Evolutionary conservation across 2,888 invertebrate genomes (phyloP).

Genomic region (Dasysyrphus albostriatus): DNA sequence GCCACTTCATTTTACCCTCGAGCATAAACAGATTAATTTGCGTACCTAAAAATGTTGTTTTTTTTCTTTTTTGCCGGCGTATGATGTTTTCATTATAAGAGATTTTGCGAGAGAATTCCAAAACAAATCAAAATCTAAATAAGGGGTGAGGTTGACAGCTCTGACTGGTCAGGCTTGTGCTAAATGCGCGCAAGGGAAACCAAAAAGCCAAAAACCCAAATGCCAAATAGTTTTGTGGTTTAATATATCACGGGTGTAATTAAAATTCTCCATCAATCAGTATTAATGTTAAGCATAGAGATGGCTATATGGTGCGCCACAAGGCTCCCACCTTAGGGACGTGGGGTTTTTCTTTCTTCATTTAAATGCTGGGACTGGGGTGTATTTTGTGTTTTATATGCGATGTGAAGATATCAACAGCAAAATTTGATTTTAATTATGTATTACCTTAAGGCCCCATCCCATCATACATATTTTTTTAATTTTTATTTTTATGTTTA

Average conservation of each 20-base stretch:
- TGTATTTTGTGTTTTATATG: background rate
- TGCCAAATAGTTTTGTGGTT: constrained; percentile 74
- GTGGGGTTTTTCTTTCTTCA: background rate
- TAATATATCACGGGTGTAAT: constrained; percentile 75
- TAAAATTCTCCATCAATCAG: constrained; percentile 76
- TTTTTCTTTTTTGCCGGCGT: constrained; percentile 3
- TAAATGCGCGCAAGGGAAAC: background rate
- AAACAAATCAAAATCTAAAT: constrained; percentile 31
- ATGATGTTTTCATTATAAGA: constrained; percentile 63
- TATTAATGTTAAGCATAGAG: constrained; percentile 52
- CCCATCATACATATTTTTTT: constrained; percentile 25
- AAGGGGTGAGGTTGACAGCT: constrained; percentile 41
- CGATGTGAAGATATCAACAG: constrained; percentile 67
- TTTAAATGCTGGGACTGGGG: background rate
- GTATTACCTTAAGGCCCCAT: constrained; percentile 39
- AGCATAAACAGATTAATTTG: constrained; percentile 71
- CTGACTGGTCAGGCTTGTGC: background rate
- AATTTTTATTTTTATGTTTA: constrained; percentile 23
- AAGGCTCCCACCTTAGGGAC: constrained; percentile 59
- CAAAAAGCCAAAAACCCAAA: constrained; percentile 49
- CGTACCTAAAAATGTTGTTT: constrained; percentile 51
- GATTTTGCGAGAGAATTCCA: background rate
- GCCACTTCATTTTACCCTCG: constrained; percentile 24
- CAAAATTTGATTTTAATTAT: constrained; percentile 71
- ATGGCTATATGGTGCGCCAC: constrained; percentile 63